Evolutionary conservation across 2,113 vertebrate genomes (phyloP), one percentile per base, ranked within the genome.

Genomic region (Hyperopisus bebe): DNA sequence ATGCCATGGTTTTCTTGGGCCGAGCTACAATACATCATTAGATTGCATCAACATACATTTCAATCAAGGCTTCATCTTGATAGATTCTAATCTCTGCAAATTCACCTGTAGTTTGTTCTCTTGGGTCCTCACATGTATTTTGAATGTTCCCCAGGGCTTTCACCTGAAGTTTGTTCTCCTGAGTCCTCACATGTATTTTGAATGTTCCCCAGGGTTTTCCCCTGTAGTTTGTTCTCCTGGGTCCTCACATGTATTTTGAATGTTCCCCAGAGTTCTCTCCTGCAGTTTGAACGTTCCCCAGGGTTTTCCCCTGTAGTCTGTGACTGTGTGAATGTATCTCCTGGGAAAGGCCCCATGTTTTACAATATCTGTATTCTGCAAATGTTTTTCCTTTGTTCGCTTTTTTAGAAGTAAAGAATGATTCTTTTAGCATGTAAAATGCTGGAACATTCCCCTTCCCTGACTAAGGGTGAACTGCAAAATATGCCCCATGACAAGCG

Each of bases 381-480:
- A 19, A 42, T 5, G 31, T 74, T 74, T 74, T 35, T 74, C 27
- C 66, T 35, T 31, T n/a, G n/a, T 74, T 74, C 27, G 66, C 27
- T 13, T 74, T 53, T 35, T 80, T 42, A 80, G 35, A 42, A 42
- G 35, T 42, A 21, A 80, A 42, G 31, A 80, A 80, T 80, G n/a
- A 70, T 70, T 19, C 74, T 80, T 80, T 42, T 80, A 19, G 15
- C 74, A 2, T n/a, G 39, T 47, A 84, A 84, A 84, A 82, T 86
- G 80, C 88, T 51, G 90, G 90, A 92, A 90, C 88, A 46, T 91
- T 93, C 90, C 44, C 46, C 89, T 90, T 53, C 80, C 91, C 90
- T 92, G 87, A 92, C 48, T 17, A 82, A 15, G 86, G 91, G 90
- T 94, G 92, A 94, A 86, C 91, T 92, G 46, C 90, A 88, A 91